Conservation (phyloP, 2,888 invertebrate species). For the Ophion costatus region DNA sequence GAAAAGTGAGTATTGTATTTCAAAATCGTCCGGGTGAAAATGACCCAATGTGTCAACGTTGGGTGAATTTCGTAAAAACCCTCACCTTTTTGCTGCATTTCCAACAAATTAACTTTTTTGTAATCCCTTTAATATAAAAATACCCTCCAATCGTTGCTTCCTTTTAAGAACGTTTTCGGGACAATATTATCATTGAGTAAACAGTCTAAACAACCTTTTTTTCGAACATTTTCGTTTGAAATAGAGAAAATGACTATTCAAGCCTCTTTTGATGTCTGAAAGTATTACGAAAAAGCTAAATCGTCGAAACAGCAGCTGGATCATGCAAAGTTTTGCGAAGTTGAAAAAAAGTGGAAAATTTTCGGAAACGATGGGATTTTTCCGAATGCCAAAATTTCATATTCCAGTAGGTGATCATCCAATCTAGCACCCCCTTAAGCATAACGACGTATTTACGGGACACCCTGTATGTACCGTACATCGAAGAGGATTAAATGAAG, state of each 20-base stretch:
- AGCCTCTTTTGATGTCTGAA: not conserved
- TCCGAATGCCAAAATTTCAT: not conserved
- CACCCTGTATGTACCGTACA: not conserved
- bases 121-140: not conserved
- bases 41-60: no score
- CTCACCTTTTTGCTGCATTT: not conserved
- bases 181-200: no score
- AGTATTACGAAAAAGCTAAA: not conserved
- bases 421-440: not conserved
- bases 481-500: conserved; percentile 11
- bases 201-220: no score
- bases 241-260: not conserved
- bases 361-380: not conserved
- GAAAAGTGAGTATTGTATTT: no score
- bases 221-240: not conserved
- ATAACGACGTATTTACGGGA: not conserved
- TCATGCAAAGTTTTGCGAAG: not conserved
- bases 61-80: no score
- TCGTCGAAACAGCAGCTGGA: no score
- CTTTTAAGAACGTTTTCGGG: not conserved
- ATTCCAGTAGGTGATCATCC: not conserved
- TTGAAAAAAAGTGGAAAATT: not conserved
- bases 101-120: not conserved
- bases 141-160: not conserved
- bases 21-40: no score